phyloP scores from a whole-genome alignment of 2,797 vertebrate genomes.

The Sebastes minor region DNA sequence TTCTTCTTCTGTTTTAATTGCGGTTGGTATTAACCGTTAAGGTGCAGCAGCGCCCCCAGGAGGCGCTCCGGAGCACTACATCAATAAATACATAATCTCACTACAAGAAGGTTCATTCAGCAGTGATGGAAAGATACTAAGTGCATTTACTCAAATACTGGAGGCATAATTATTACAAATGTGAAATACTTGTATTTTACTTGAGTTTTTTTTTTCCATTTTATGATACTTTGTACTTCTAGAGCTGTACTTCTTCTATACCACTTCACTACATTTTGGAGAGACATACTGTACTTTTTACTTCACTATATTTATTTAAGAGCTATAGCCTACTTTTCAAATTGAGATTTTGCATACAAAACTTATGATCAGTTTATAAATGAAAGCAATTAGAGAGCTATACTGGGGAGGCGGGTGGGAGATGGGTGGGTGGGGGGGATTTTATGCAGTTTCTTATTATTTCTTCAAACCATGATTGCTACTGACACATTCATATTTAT shows the following conservation, averaged over 20 bases:
- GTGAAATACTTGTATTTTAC: not conserved
- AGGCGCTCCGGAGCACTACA: not conserved
- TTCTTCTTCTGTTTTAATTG: not conserved
- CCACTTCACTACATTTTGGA: not conserved
- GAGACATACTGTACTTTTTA: not conserved
- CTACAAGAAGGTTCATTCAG: not conserved
- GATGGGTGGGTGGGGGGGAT: rapidly evolving
- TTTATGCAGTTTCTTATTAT: too few species aligned
- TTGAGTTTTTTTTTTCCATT: not conserved
- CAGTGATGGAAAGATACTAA: not conserved
- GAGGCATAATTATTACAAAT: not conserved
- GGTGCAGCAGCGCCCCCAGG: not conserved
- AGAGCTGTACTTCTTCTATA: too few species aligned
- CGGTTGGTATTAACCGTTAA: rapidly evolving
- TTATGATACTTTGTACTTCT: not conserved
- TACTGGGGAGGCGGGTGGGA: too few species aligned
- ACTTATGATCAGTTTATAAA: not conserved
- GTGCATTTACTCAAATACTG: not conserved
- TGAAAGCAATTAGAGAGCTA: too few species aligned
- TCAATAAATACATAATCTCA: too few species aligned
- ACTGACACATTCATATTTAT: too few species aligned
- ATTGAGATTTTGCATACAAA: not conserved
- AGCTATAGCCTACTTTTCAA: not conserved
- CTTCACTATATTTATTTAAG: not conserved
- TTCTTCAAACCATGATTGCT: too few species aligned